These are phyloP conservation scores for Hucho hucho DNA, from an alignment of 2,113 vertebrate genomes.

Conservation along the genomic window DNA sequence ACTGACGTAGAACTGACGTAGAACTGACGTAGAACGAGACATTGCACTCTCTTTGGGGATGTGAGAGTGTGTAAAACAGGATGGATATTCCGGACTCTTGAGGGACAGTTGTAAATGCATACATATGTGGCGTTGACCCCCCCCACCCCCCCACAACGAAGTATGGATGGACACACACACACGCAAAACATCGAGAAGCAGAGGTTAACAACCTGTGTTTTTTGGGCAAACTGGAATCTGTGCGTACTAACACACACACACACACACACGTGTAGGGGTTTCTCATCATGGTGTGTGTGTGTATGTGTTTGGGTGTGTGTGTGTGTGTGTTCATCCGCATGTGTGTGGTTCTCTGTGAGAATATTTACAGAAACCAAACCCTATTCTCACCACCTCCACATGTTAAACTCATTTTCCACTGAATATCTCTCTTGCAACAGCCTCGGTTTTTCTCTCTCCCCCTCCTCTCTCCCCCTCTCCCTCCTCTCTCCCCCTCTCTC, in stretches of 20 bases:
- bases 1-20: no score
- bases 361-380: no score
- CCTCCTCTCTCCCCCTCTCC: background rate
- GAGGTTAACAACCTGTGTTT: background rate
- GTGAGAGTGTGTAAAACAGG: constrained; percentile 20
- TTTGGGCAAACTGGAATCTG: constrained; percentile 41
- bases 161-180: constrained; percentile 4
- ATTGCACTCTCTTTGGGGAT: constrained; percentile 39
- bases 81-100: constrained; percentile 34
- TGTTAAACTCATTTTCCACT: constrained; percentile 53
- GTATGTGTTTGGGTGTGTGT: constrained; percentile 59
- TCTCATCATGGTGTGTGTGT: constrained; percentile 41
- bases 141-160: background rate
- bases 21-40: background rate
- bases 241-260: constrained; percentile 35
- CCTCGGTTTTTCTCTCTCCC: constrained; percentile 30
- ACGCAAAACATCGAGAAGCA: constrained; percentile 9
- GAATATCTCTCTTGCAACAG: constrained; percentile 34
- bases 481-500: background rate
- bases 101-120: constrained; percentile 46
- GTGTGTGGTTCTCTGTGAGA: no score
- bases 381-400: constrained; percentile 50
- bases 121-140: constrained; percentile 16
- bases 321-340: background rate
- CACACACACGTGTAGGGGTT: constrained; percentile 51